Conservation (phyloP, 2,888 invertebrate genomes). For the Tipula unca region DNA sequence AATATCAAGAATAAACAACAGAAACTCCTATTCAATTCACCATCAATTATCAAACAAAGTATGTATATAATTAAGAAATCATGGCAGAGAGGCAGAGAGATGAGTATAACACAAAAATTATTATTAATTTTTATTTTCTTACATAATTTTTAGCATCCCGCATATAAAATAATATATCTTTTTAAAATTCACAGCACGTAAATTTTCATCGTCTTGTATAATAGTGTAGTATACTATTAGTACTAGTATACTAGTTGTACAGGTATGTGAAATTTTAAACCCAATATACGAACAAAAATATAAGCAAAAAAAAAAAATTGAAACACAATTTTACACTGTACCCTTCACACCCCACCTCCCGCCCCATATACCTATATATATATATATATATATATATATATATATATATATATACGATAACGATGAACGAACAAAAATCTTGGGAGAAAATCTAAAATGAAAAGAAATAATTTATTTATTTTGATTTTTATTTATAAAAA, state of each 20-base stretch:
- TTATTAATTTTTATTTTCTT: background rate
- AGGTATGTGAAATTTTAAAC: background rate
- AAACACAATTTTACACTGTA: background rate
- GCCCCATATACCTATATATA: no score
- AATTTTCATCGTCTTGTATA: background rate
- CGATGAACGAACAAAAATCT: background rate
- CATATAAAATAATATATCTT: background rate
- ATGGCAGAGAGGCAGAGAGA: background rate
- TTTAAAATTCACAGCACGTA: background rate
- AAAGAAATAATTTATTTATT: background rate
- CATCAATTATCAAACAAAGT: conserved; percentile 8
- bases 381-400: no score
- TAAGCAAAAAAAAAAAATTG: background rate
- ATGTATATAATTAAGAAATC: background rate
- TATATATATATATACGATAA: no score
- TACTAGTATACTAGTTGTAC: background rate
- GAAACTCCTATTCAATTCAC: background rate
- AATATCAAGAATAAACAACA: background rate
- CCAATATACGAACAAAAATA: background rate
- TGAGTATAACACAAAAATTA: background rate
- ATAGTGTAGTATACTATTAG: background rate
- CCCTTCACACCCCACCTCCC: no score
- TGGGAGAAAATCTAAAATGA: background rate
- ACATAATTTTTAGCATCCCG: background rate
- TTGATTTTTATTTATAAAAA: background rate